Evolutionary conservation across 2,888 invertebrate species (phyloP), one percentile per base, ranked within the genome.

Genomic region (Phyllotreta striolata): DNA sequence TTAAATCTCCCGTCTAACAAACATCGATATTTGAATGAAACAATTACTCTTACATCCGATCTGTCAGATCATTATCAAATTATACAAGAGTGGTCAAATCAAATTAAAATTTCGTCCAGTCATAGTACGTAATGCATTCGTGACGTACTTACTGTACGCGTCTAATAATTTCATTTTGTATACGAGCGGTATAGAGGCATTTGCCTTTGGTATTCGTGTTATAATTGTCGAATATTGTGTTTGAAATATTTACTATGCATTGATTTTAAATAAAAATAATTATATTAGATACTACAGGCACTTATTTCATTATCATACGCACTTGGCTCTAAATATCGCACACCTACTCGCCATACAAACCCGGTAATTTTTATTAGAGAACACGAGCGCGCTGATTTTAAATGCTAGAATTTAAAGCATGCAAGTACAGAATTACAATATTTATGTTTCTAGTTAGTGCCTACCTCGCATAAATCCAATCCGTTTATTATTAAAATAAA

Each of bases 41-140:
- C 71, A 71, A 72, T 73, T 67, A 66, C 65, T 63, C 65, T 66
- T 44, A 72, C 73, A 70, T 70, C 69, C 66, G 70, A 71, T 66
- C 73, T 74, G 74, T 73, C 74, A 68, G 72, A 72, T 72, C 67
- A 76, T 77, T 76, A 77, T 77, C 77, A 76, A 55, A 56, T 61
- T 51, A 56, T 55, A 56, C 51, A 56, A 41, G 49, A 77, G n/a
- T 37, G 52, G 52, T 52, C 59, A 52, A 77, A 76, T 76, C 76
- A 73, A 77, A 77, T 77, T 77, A 74, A 77, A 77, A 75, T 77
- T 77, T 69, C 75, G 78, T 77, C 72, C 69, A 72, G 77, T 78
- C 78, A 78, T 73, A 76, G 63, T 66, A 74, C 75, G 77, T 78
- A 77, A 77, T 78, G 74, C 76, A 77, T 77, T 77, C 77, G 68